A percentile compares a stretch with the other conserved stretches of the same genome.
Evolutionary conservation across 1,140 invertebrate species (phyloP).

Genomic region (Heliconius hewitsoni): DNA sequence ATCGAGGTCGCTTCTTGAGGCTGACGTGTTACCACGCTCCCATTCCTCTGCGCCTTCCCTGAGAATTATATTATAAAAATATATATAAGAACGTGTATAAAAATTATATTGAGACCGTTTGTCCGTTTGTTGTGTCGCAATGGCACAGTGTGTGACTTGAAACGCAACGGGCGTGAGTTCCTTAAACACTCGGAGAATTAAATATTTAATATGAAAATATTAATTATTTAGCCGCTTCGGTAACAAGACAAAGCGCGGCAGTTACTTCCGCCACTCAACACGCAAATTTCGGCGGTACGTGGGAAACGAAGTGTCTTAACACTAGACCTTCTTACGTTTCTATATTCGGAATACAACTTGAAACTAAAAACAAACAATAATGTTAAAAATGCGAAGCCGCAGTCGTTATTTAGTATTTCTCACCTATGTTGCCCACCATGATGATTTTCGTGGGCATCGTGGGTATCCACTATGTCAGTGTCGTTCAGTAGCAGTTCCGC

Average conservation of each 20-base stretch:
- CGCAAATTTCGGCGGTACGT: not conserved
- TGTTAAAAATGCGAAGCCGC: too few relatives aligned
- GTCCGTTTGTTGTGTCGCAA: too few relatives aligned
- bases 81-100: too few relatives aligned
- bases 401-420: too few relatives aligned
- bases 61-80: not conserved
- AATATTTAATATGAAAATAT: not conserved
- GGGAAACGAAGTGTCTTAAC: not conserved
- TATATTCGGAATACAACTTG: not conserved
- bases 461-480: slow-evolving; percentile 78
- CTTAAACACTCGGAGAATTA: too few relatives aligned
- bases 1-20: slow-evolving; percentile 21
- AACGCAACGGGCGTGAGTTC: too few relatives aligned
- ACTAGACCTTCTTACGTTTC: not conserved
- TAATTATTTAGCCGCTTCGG: not conserved
- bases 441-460: not conserved
- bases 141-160: too few relatives aligned
- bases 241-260: not conserved
- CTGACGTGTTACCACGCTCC: slow-evolving; percentile 14
- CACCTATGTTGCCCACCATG: too few relatives aligned
- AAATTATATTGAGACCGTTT: too few relatives aligned
- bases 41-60: slow-evolving; percentile 22
- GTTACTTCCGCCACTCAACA: not conserved
- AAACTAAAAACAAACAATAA: not conserved
- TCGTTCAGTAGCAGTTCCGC: slow-evolving; percentile 88